Evolutionary conservation across 1,140 invertebrate genomes (phyloP).

Genomic region (Pogonognathellus flavescens): DNA sequence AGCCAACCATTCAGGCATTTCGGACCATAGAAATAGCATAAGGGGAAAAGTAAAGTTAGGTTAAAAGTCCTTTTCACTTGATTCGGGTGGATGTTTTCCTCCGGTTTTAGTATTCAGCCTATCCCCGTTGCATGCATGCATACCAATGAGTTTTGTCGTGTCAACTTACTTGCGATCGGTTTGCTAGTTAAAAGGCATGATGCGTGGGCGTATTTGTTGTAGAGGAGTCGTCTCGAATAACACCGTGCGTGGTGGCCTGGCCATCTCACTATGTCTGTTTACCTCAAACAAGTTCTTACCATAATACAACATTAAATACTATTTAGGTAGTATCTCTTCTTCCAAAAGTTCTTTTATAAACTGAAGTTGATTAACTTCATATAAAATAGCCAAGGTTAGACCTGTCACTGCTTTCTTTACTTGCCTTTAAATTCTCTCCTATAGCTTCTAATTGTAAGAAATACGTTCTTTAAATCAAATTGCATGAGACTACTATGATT

Average conservation of each 20-base stretch:
- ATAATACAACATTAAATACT: too few relatives aligned
- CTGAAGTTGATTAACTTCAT: too few relatives aligned
- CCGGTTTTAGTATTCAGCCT: not conserved
- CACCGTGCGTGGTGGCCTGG: not conserved
- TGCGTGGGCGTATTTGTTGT: slow-evolving; percentile 18
- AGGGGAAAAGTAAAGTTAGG: not conserved
- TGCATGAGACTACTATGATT: too few relatives aligned
- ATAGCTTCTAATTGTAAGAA: too few relatives aligned
- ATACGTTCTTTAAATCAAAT: too few relatives aligned
- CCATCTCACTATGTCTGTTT: not conserved
- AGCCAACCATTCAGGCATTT: slow-evolving; percentile 16
- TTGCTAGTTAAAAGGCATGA: not conserved
- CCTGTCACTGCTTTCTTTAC: too few relatives aligned
- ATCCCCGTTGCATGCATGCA: not conserved
- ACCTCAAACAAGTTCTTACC: slow-evolving; percentile 1
- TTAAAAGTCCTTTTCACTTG: not conserved
- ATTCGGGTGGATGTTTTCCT: slow-evolving; percentile 7
- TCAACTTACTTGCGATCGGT: not conserved
- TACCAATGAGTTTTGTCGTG: not conserved
- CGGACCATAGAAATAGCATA: not conserved
- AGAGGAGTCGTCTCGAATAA: not conserved
- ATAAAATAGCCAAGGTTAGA: too few relatives aligned
- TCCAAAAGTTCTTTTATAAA: too few relatives aligned
- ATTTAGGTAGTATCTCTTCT: too few relatives aligned
- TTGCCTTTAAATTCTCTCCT: too few relatives aligned